Evolutionary conservation across 1,140 invertebrate species (phyloP).

Genomic region (Cardiocondyla obscurior): DNA sequence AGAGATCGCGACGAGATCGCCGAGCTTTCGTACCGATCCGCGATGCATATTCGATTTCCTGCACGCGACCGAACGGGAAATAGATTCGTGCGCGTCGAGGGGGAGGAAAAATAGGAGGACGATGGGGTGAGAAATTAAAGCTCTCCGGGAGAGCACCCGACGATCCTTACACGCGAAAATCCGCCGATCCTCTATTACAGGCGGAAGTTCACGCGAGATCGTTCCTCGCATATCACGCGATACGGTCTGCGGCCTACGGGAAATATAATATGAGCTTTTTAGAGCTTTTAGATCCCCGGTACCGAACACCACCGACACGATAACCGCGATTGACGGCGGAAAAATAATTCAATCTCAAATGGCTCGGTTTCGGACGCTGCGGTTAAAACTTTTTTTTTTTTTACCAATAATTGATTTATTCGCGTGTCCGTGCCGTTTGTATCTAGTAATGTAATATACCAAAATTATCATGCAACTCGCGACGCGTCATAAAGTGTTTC

Average conservation of each 20-base stretch:
- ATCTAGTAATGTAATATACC: background rate
- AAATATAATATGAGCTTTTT: conserved; percentile 40
- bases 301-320: background rate
- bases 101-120: background rate
- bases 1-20: conserved; percentile 53
- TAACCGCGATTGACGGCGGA: background rate
- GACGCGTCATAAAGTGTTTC: background rate
- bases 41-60: conserved; percentile 74
- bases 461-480: background rate
- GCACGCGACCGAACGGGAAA: conserved; percentile 70
- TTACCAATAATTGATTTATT: background rate
- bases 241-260: background rate
- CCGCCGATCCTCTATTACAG: conserved; percentile 20
- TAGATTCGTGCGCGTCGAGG: conserved; percentile 65
- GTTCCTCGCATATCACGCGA: conserved; percentile 30
- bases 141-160: background rate
- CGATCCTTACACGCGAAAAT: conserved; percentile 38
- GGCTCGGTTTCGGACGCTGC: background rate
- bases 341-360: background rate
- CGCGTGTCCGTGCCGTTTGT: background rate
- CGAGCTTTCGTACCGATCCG: conserved; percentile 30
- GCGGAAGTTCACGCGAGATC: conserved; percentile 16
- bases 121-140: conserved; percentile 35
- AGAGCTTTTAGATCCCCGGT: conserved; percentile 6
- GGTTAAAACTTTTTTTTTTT: background rate